Evolutionary conservation across 2,888 invertebrate genomes (phyloP).

Genomic region (Eustalomyia histrio): DNA sequence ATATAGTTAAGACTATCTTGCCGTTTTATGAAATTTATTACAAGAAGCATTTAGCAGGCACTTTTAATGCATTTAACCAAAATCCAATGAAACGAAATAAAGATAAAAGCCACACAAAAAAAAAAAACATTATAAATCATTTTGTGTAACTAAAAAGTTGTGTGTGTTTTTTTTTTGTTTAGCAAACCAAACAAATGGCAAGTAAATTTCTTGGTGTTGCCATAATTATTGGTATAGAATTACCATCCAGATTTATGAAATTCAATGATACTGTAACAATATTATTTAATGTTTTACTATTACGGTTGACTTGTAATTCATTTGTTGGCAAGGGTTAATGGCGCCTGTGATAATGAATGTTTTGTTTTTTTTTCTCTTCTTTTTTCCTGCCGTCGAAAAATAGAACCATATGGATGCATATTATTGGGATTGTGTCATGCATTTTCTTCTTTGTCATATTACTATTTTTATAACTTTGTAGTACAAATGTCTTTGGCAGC

Average conservation of each 20-base stretch:
- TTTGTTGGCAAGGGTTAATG: slow-evolving; percentile 61
- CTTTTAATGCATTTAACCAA: too few relatives aligned
- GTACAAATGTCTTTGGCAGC: slow-evolving; percentile 42
- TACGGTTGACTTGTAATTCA: slow-evolving; percentile 48
- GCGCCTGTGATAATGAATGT: slow-evolving; percentile 52
- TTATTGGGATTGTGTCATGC: slow-evolving; percentile 54
- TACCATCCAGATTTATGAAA: slow-evolving; percentile 44
- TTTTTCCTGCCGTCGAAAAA: too few relatives aligned
- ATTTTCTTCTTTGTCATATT: slow-evolving; percentile 20
- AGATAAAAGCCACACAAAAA: neutral
- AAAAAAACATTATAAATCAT: neutral
- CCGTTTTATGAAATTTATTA: too few relatives aligned
- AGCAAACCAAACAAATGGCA: neutral
- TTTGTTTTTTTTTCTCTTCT: neutral
- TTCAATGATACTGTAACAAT: neutral
- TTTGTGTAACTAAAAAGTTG: neutral
- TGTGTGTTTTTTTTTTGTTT: neutral
- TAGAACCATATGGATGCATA: slow-evolving; percentile 46
- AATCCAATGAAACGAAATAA: neutral
- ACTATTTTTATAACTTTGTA: slow-evolving; percentile 1
- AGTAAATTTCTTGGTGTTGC: slow-evolving; percentile 11
- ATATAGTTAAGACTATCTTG: too few relatives aligned
- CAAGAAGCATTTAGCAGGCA: too few relatives aligned
- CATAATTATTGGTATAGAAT: slow-evolving; percentile 54
- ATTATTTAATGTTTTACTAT: slow-evolving; percentile 25